Base-by-base conservation (phyloP, 2,113 vertebrate species). In the Spizaetus ornatus region DNA sequence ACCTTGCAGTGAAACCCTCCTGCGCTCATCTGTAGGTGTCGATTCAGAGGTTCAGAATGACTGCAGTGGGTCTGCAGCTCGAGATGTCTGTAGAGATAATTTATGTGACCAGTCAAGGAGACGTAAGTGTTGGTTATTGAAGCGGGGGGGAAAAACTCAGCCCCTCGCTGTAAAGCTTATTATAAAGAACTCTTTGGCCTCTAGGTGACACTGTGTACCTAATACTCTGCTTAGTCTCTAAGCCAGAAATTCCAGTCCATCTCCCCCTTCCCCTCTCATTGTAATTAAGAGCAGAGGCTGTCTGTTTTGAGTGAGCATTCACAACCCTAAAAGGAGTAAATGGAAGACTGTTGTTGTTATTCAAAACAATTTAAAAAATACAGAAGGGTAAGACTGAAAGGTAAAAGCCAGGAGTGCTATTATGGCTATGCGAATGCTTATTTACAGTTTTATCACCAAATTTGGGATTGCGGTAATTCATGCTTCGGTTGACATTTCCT, bases 121-220 rank as follows among this genome's bases (percentile, higher is more conserved):
- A 48, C 2, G 3, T 18, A 95, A 82, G 3, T 43, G n/a, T 67
- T 63, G 9, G 12, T 66, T 71, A 73, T 40, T 88, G 55, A 63
- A 85, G 16, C 13, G 17, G 42, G 45, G 45, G 15, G 4, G 1
- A 27, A 38, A 76, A 47, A 27, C 20, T 34, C 45, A 83, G 27
- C 9, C 11, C 10, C 26, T 73, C 3, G 1, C 2, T 15, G 6
- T 50, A 74, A 90, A 85, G 53, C 32, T 42, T 72, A 23, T 40
- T 59, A 70, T 42, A n/a, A 86, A 71, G 72, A 72, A 23, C 3
- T 25, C 36, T 74, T 77, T 72, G 17, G 90, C 96, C 94, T 97
- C 93, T 97, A 96, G 94, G 36, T 94, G 95, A 97, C 93, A 81
- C 83, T 96, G 38, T 94, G 45, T 86, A 85, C 69, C 61, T 80